Percentiles rank a stretch among this genome's conserved stretches.
These are phyloP conservation scores for Chaetorhynchus papuensis DNA, from an alignment of 2,113 vertebrate genomes.

Conservation along the genomic window DNA sequence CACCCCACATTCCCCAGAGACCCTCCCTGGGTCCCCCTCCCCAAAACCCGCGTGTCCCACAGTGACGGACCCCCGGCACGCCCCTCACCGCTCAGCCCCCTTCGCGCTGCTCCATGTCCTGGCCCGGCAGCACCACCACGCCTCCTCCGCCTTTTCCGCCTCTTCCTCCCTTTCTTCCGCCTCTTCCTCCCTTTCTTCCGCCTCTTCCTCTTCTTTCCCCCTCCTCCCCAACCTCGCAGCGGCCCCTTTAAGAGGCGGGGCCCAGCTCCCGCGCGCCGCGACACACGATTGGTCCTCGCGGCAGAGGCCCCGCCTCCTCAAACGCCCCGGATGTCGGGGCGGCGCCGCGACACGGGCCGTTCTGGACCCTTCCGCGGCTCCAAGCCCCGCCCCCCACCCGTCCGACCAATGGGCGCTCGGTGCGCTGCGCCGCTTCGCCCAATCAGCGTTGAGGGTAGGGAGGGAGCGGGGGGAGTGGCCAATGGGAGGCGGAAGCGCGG, in stretches of 20 bases:
- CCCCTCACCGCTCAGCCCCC: neutral
- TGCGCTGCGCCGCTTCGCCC: neutral
- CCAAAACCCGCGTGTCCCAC: neutral
- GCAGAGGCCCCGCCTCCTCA: neutral
- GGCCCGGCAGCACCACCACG: neutral
- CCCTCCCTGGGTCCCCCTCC: neutral
- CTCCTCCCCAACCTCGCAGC: neutral
- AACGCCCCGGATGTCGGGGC: neutral
- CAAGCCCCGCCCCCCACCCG: neutral
- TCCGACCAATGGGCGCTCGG: neutral
- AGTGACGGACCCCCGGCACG: neutral
- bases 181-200: neutral
- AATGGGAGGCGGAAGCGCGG: neutral
- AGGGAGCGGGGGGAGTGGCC: neutral
- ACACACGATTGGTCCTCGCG: neutral
- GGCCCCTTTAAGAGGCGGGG: neutral
- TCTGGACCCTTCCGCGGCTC: neutral
- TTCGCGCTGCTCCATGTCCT: neutral
- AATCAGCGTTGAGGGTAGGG: neutral
- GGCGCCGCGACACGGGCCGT: neutral
- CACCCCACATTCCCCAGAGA: fast-evolving
- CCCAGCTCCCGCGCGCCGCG: neutral
- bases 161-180: too few species aligned
- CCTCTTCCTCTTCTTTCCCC: neutral
- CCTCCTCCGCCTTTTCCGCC: neutral